A percentile compares a stretch with the other conserved stretches of the same genome.
These are phyloP conservation scores for Pangasius larnaudii DNA, from an alignment of 2,797 vertebrate species.

Conservation along the genomic window DNA sequence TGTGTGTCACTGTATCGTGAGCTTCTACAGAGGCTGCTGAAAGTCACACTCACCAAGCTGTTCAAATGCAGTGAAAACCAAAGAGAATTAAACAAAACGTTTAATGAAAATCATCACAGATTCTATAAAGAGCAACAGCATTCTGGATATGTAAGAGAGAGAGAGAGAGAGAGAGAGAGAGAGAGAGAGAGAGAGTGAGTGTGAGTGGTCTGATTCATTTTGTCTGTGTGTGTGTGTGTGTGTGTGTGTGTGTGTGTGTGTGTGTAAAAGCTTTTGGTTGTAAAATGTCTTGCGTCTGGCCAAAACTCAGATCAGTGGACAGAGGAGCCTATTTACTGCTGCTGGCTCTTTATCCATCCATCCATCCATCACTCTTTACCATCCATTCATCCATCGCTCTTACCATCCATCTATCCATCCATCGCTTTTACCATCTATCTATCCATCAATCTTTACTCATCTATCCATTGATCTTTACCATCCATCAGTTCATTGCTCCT, in stretches of 20 bases:
- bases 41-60: background rate
- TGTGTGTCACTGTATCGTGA: background rate
- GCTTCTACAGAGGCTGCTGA: background rate
- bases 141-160: background rate
- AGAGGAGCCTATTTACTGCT: background rate
- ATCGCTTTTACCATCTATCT: background rate
- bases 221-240: background rate
- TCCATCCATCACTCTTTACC: background rate
- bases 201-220: background rate
- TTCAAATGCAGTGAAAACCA: too few species aligned
- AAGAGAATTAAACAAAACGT: background rate
- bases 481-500: too few species aligned
- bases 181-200: background rate
- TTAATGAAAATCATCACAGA: background rate
- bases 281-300: background rate
- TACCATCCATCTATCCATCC: background rate
- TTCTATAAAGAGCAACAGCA: background rate
- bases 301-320: background rate
- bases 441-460: too few species aligned
- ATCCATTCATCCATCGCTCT: background rate
- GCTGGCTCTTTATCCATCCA: background rate
- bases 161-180: background rate
- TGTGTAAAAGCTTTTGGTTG: background rate
- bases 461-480: too few species aligned
- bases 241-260: background rate